Evolutionary conservation across 2,888 invertebrate species (phyloP), one percentile per base, ranked within the genome.

Genomic region (Selenia dentaria): DNA sequence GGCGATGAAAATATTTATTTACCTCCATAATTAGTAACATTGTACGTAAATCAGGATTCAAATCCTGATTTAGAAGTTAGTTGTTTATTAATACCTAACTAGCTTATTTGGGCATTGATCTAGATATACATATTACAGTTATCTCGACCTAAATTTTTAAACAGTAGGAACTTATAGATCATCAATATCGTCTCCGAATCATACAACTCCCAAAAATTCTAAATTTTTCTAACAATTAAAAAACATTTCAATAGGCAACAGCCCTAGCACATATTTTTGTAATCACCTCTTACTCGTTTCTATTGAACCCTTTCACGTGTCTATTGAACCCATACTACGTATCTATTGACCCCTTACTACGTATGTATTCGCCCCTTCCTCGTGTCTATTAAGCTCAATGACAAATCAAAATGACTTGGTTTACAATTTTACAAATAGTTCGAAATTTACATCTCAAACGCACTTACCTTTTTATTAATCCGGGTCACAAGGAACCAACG

Each of bases 401-500:
- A 40, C 25, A 40, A 40, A 26, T 26, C 32, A 40, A 40, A 40
- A 40, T 40, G 40, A 40, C 40, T 40, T 40, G 33, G 40, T 40
- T 40, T 40, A 33, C 29, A 16, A 31, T 16, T 31, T 31, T 31
- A 31, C 14, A 31, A 31, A 31, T 31, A 31, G 13, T 40, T 33
- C 40, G 18, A 40, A 33, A 40, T 40, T 40, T 33, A 40, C 26
- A 40, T 33, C 27, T 26, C 33, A 33, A 27, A 26, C 16, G 33
- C 40, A 33, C 40, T 40, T 40, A 40, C 40, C 40, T 40, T 40
- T n/a, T n/a, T 33, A 40, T 40, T 40, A 40, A 33, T 40, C 40
- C 26, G 26, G 33, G 33, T 33, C 33, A 40, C 40, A 40, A 40
- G 40, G 26, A 40, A 40, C 33, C 33, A 40, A 40, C 33, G 33